Conservation (phyloP, 1,140 invertebrate genomes). For the Archivesica marissinica region DNA sequence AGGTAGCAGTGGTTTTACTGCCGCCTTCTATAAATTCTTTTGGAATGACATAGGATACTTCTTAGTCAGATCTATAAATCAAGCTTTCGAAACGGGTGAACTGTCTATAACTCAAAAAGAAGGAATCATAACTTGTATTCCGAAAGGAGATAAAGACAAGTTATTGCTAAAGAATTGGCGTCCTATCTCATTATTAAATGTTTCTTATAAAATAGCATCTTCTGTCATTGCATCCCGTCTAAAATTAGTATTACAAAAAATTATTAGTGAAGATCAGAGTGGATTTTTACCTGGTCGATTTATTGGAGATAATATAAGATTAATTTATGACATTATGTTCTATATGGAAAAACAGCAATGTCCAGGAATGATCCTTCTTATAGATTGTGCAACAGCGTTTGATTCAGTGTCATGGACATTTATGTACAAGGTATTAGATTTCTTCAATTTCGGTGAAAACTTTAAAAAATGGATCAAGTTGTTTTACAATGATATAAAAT, state of each 20-base stretch:
- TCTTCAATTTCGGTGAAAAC: conserved; percentile 7
- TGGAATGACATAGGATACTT: conserved; percentile 12
- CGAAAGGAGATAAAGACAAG: conserved; percentile 47
- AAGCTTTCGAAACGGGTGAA: conserved; percentile 10
- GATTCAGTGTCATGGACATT: conserved; percentile 24
- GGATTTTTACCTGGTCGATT: conserved; percentile 45
- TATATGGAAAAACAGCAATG: neutral
- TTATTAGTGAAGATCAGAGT: conserved; percentile 45
- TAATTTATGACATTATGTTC: conserved; percentile 28
- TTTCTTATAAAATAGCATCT: conserved; percentile 45
- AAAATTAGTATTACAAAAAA: conserved; percentile 7
- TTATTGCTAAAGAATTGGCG: conserved; percentile 42
- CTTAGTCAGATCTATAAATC: conserved; percentile 13
- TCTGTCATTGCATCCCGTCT: conserved; percentile 1
- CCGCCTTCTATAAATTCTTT: conserved; percentile 19
- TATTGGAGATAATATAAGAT: conserved; percentile 31
- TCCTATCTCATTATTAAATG: conserved; percentile 53
- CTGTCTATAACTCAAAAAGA: conserved; percentile 23
- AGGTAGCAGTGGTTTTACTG: conserved; percentile 2
- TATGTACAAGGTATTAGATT: conserved; percentile 12
- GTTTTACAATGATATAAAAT: conserved; percentile 24
- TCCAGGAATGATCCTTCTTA: neutral
- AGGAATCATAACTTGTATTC: conserved; percentile 24
- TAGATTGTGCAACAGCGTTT: conserved; percentile 27
- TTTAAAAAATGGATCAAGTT: neutral